Base-by-base conservation (phyloP, 92 coral and sea anemone species). In the Zoanthus solanderi region DNA sequence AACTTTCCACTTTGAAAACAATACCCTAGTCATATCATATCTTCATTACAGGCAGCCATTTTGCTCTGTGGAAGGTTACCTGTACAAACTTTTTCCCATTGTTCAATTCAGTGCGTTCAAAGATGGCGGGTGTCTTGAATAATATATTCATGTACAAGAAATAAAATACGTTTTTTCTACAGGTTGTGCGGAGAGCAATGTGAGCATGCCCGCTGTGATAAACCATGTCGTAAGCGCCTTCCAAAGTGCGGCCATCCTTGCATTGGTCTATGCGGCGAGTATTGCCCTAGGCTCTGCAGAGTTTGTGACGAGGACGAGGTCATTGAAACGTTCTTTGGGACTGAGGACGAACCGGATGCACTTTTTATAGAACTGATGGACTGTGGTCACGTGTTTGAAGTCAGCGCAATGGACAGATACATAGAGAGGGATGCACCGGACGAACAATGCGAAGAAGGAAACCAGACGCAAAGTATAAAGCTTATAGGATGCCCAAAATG, bases 221-320 rank as follows among this genome's bases (percentile, higher is more conserved):
- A 86, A 37, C 87, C 92, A 10, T 96, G 98, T 89, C 67, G 58
- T 12, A 93, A 75, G 90, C 81, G 18, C 34, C 89, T 96, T 1
- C 63, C 52, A 14, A 17, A 13, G 44, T 94, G 93, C 76, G 78
- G 81, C 28, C 98, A 96, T 79, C 88, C 45, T 37, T 96, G 98
- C 76, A 92, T 96, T 63, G 98, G 98, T 18, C 91, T 96, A 6
- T 94, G 98, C 65, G 98, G 98, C 47, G 98, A 96, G 83, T 94
- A 94, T 17, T 96, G 98, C 77, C 98, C 98, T 46, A 92, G 83
- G 89, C 72, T 91, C 47, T 96, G 98, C 87, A 47, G 94, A 77
- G 75, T 90, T 9, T 96, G 98, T 67, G 57, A 96, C 81, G 87
- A 90, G 68, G 90, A 93, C 44, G 83, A 91, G 83, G 96, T 96